phyloP scores from a whole-genome alignment of 2,113 vertebrate genomes.

The Cygnus atratus region DNA sequence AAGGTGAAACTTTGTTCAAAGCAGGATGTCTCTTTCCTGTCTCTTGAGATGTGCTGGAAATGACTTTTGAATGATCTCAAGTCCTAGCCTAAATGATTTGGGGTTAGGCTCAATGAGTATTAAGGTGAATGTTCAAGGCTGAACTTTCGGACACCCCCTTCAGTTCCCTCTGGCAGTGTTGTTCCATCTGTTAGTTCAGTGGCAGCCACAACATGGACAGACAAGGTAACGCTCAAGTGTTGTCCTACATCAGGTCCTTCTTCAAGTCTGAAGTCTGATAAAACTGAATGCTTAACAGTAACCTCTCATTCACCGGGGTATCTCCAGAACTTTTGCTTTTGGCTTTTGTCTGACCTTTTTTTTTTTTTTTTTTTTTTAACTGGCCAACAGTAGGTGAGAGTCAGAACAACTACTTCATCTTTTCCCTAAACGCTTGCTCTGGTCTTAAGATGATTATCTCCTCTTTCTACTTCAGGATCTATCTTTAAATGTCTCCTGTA shows the following conservation, averaged over 20 bases:
- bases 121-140: background rate
- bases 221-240: background rate
- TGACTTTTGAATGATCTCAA: background rate
- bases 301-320: background rate
- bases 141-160: background rate
- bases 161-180: background rate
- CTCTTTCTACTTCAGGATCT: constrained; percentile 6
- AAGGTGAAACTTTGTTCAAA: background rate
- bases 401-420: constrained; percentile 13
- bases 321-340: background rate
- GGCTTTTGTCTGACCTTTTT: background rate
- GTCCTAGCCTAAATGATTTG: background rate
- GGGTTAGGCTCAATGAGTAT: background rate
- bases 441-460: background rate
- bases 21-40: background rate
- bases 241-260: background rate
- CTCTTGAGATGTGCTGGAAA: background rate
- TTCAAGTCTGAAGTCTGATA: background rate
- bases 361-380: constrained; percentile 12
- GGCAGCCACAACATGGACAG: background rate
- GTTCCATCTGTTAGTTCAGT: background rate
- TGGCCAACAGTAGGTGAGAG: background rate
- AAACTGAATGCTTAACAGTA: background rate
- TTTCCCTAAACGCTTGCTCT: background rate
- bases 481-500: background rate